Percentiles rank a stretch among this genome's conserved stretches.
These are phyloP conservation scores for Telmatochromis bifrenatus DNA, from an alignment of 2,113 vertebrate species.

Conservation along the genomic window DNA sequence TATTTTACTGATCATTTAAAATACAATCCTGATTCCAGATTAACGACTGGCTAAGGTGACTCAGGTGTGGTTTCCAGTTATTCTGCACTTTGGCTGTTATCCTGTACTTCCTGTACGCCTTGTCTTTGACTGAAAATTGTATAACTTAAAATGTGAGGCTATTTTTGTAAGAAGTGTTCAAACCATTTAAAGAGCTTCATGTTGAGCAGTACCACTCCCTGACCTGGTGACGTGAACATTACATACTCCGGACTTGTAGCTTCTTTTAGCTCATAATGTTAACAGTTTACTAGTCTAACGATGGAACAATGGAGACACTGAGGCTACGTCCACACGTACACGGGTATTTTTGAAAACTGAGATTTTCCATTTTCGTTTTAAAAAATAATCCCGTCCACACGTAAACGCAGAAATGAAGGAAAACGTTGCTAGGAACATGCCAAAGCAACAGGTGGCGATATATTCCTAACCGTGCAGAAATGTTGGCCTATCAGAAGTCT, in stretches of 20 bases:
- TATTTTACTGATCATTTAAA: neutral
- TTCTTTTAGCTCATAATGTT: neutral
- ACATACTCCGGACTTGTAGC: neutral
- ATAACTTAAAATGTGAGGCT: neutral
- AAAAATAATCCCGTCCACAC: too few relatives aligned
- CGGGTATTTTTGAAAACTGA: too few relatives aligned
- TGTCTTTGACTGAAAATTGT: neutral
- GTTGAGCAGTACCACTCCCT: neutral
- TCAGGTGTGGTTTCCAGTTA: neutral
- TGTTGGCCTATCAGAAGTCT: too few relatives aligned
- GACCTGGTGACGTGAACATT: neutral
- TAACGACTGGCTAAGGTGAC: neutral
- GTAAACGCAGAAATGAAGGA: too few relatives aligned
- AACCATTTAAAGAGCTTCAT: neutral
- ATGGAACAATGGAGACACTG: neutral
- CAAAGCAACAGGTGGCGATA: rapidly evolving
- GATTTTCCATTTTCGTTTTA: too few relatives aligned
- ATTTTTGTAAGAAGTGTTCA: neutral
- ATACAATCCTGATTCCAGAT: neutral
- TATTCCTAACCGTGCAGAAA: too few relatives aligned
- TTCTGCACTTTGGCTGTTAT: neutral
- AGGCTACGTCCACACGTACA: too few relatives aligned
- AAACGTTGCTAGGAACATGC: too few relatives aligned
- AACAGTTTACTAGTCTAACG: neutral
- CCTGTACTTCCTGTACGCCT: neutral